Base-by-base conservation (phyloP, 2,113 vertebrate species). In the Chionomys nivalis region DNA sequence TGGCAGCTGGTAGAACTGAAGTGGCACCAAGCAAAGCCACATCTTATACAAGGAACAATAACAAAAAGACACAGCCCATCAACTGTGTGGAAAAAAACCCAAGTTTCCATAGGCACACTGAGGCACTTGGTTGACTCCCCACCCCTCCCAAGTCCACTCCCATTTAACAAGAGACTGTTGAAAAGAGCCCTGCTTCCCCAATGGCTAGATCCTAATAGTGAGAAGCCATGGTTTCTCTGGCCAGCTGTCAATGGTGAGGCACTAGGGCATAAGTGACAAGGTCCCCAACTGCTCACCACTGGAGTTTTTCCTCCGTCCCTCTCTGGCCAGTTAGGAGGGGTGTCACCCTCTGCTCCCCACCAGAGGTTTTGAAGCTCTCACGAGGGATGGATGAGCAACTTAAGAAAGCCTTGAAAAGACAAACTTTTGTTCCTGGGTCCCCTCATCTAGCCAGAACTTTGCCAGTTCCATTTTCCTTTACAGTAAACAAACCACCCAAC, bases 61-160 rank as follows among this genome's bases (percentile, higher is more conserved):
- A 68, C 36, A 68, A 47, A n/a, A 58, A 8, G 26, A 73, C 87
- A 70, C 95, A 96, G 90, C 33, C 66, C 72, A 75, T 8, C 44
- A 63, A 93, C 78, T 42, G 44, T 58, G 83, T 93, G 95, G 91
- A 96, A 96, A 96, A n/a, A 83, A 97, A 79, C 55, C 89, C 90
- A 94, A 94, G 87, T 90, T 96, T 93, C 83, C 93, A 87, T 24
- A 89, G 97, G 92, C 81, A 88, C 87, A 94, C 87, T 90, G 97
- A 98, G 97, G 97, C 97, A 97, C 96, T 97, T 97, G 93, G 92
- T 90, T 95, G 96, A 92, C 42, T 93, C 68, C 91, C 68, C 78
- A 39, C 82, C 66, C 93, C 92, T 63, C 70, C 86, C 73, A 26
- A 95, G 93, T 88, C 96, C 68, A 82, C 55, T 95, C 81, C 78